Evolutionary conservation across 2,797 vertebrate genomes (phyloP).

Genomic region (Bothrops alternatus): DNA sequence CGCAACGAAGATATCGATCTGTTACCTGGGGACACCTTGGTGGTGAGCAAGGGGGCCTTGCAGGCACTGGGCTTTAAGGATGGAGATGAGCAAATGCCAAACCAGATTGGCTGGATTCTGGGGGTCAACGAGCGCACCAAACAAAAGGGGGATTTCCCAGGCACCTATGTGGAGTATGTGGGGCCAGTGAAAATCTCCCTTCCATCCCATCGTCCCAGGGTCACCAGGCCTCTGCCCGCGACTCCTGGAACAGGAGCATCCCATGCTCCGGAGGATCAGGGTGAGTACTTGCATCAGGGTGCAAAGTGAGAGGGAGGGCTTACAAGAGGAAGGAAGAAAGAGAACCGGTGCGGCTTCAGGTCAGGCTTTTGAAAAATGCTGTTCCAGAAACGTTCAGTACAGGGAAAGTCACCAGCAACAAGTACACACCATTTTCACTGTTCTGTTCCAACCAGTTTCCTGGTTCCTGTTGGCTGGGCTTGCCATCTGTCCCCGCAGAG

Average conservation of each 20-base stretch:
- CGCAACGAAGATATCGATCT: constrained; percentile 90
- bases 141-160: constrained; percentile 91
- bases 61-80: constrained; percentile 83
- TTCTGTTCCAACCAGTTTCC: neutral
- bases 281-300: constrained; percentile 51
- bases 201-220: constrained; percentile 79
- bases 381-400: neutral
- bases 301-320: too few species aligned
- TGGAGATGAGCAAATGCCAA: constrained; percentile 81
- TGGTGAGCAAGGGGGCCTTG: constrained; percentile 85
- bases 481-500: neutral
- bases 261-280: constrained; percentile 62
- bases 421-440: neutral
- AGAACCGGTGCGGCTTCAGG: neutral
- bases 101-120: constrained; percentile 87
- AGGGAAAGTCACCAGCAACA: neutral
- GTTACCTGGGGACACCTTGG: constrained; percentile 83
- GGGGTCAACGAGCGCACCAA: constrained; percentile 89
- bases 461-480: neutral
- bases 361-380: neutral
- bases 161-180: constrained; percentile 89
- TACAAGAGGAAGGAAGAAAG: neutral
- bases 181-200: constrained; percentile 80
- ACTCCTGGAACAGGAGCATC: constrained; percentile 74
- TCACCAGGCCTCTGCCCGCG: constrained; percentile 84